These are phyloP conservation scores for Pandemis cinnamomeana DNA, from an alignment of 2,888 invertebrate species.

Conservation along the genomic window DNA sequence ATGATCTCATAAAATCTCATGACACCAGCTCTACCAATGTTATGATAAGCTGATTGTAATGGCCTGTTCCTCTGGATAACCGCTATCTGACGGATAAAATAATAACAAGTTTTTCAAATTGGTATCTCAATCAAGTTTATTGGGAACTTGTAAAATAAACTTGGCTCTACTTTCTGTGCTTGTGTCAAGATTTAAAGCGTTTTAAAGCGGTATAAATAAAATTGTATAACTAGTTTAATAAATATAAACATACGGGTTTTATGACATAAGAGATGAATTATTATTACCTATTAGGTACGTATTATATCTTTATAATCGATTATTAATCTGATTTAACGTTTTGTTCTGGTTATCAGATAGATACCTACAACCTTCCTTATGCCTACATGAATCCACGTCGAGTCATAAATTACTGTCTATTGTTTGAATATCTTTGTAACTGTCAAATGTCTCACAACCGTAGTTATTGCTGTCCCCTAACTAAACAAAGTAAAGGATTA, in stretches of 20 bases:
- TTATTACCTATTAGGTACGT: neutral
- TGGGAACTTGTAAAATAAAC: constrained; percentile 7
- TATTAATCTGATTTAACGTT: constrained; percentile 3
- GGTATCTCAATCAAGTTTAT: constrained; percentile 13
- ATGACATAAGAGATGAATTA: neutral
- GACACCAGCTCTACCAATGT: constrained; percentile 28
- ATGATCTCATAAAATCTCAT: constrained; percentile 38
- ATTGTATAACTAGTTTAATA: neutral
- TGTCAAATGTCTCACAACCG: constrained; percentile 21
- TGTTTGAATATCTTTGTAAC: constrained; percentile 16
- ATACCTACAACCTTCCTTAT: neutral
- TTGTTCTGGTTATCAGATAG: constrained; percentile 1
- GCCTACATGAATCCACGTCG: neutral
- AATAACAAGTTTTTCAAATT: constrained; percentile 22
- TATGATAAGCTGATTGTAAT: constrained; percentile 38
- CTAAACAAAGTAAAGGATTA: constrained; percentile 58
- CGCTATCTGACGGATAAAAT: constrained; percentile 23
- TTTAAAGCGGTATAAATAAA: neutral
- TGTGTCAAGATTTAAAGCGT: neutral
- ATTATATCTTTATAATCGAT: neutral
- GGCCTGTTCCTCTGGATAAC: constrained; percentile 24
- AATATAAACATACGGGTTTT: neutral
- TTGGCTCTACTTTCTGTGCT: neutral
- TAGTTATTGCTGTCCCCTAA: constrained; percentile 25
- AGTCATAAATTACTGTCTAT: constrained; percentile 22